A percentile compares a stretch with the other conserved stretches of the same genome.
Evolutionary conservation across 2,888 invertebrate species (phyloP).

Genomic region (Caenorhabditis angaria): DNA sequence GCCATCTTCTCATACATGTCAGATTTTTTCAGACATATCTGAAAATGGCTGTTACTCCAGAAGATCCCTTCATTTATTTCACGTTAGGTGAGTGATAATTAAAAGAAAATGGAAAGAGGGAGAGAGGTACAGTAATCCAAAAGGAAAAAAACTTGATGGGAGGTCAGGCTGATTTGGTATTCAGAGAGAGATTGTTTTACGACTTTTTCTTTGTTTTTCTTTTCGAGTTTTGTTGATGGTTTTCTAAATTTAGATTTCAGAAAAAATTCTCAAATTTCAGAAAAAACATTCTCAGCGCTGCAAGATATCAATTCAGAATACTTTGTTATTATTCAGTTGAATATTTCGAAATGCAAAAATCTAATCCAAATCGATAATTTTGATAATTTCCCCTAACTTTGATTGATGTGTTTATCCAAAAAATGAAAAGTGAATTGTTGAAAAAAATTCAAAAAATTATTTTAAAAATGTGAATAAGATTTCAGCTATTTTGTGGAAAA

Average conservation of each 20-base stretch:
- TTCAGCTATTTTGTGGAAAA: too few relatives aligned
- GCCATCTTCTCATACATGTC: conserved; percentile 10
- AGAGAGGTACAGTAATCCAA: background rate
- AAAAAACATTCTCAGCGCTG: too few relatives aligned
- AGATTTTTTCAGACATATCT: conserved; percentile 2
- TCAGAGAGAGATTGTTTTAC: background rate
- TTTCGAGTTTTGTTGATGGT: background rate
- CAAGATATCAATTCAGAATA: too few relatives aligned
- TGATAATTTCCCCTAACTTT: too few relatives aligned
- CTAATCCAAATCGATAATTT: too few relatives aligned
- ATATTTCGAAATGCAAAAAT: too few relatives aligned
- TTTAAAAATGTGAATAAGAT: too few relatives aligned
- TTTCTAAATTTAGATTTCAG: background rate
- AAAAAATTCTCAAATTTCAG: too few relatives aligned
- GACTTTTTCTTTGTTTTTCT: background rate
- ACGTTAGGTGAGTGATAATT: conserved; percentile 22
- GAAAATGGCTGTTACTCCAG: conserved; percentile 30
- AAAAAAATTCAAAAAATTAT: too few relatives aligned
- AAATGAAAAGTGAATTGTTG: too few relatives aligned
- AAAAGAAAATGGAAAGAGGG: background rate
- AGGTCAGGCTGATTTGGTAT: background rate
- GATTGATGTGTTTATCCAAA: too few relatives aligned
- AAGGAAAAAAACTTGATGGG: background rate
- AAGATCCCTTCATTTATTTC: conserved; percentile 38
- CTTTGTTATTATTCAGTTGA: too few relatives aligned